Evolutionary conservation across 2,888 invertebrate species (phyloP).

Genomic region (Lobophora halterata): DNA sequence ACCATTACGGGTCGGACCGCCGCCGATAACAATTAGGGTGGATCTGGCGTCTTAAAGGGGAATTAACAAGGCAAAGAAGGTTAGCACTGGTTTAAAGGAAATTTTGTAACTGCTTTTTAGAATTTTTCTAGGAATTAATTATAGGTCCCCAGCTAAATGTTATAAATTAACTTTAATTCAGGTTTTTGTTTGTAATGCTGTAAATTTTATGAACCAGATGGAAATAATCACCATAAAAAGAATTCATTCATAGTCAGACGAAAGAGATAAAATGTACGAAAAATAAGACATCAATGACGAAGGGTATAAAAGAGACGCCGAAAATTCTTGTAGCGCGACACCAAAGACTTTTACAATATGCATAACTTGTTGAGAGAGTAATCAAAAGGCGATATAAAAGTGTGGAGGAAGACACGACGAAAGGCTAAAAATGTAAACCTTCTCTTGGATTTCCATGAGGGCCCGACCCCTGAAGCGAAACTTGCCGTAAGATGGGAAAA

Average conservation of each 20-base stretch:
- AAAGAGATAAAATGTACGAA: conserved; percentile 62
- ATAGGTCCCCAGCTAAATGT: conserved; percentile 13
- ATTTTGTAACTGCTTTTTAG: conserved; percentile 24
- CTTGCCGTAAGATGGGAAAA: conserved; percentile 78
- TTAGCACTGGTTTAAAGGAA: conserved; percentile 66
- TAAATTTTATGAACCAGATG: conserved; percentile 20
- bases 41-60: conserved; percentile 72
- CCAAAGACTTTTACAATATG: conserved; percentile 74
- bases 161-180: conserved; percentile 10
- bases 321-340: conserved; percentile 63
- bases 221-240: conserved; percentile 53
- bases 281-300: conserved; percentile 63
- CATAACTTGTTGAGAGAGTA: conserved; percentile 80
- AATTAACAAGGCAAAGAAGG: conserved; percentile 67
- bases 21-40: conserved; percentile 79
- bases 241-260: conserved; percentile 65
- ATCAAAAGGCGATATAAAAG: conserved; percentile 80
- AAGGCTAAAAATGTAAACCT: conserved; percentile 80
- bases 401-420: conserved; percentile 74
- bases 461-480: conserved; percentile 70
- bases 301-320: conserved; percentile 61
- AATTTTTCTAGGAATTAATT: conserved; percentile 26
- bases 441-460: conserved; percentile 73
- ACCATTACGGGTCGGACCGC: conserved; percentile 71
- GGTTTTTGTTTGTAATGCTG: conserved; percentile 9